Evolutionary conservation across 1,140 invertebrate species (phyloP), one percentile per base, ranked within the genome.

Genomic region (Apis florea): DNA sequence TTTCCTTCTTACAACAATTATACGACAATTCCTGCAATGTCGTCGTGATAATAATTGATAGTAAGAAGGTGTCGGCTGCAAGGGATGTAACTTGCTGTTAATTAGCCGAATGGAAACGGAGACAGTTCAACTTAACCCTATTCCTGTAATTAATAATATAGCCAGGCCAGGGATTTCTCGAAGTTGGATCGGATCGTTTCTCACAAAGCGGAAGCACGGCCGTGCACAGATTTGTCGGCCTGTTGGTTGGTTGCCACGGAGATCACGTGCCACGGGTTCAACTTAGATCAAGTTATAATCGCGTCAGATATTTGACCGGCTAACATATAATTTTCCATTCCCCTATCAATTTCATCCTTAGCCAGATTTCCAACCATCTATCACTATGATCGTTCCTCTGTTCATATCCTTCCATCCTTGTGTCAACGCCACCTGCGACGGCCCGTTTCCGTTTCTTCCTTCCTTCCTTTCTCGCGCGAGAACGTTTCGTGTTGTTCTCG

Each of bases 111-210:
- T 59, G 76, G 73, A 77, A 71, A 73, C 70, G 77, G 72, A 80
- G 84, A 87, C 82, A 81, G 81, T 83, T 83, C 59, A 72, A 67
- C 84, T 83, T 72, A 83, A 74, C 58, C 64, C 47, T 61, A 53
- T n/a, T 53, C 31, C 5, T 80, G 82, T 87, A 87, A 87, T 86
- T 87, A 86, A 86, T 86, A 87, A 72, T 40, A 40, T 0, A 40
- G 31, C 4, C 21, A 51, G 21, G 51, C 64, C 9, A 51, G 31
- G 17, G 24, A 40, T 40, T 75, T 21, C 64, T 66, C 59, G 12
- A 26, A 56, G 66, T 59, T 58, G 70, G 66, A 77, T 54, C 69
- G 24, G 81, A 83, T 86, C 77, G 63, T 71, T 67, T 79, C 26
- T 61, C 40, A 17, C 75, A 53, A 53, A 53, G 75, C 67, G 68